These are phyloP conservation scores for Hyles vespertilio DNA, from an alignment of 1,140 invertebrate genomes.

Conservation along the genomic window DNA sequence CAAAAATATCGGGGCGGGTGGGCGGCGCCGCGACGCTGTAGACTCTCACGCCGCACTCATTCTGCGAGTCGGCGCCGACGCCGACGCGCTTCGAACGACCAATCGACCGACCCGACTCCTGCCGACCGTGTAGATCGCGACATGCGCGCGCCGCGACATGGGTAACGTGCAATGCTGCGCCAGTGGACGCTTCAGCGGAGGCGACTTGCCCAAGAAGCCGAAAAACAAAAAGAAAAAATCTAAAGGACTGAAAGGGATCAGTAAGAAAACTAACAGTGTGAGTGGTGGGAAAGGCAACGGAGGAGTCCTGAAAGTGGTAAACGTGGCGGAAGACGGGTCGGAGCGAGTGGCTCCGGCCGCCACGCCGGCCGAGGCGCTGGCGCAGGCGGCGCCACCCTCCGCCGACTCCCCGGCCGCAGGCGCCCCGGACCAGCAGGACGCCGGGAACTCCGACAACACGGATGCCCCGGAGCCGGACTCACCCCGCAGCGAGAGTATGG, in stretches of 20 bases:
- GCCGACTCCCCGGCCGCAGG: slow-evolving; percentile 13
- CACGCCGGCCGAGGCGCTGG: slow-evolving; percentile 23
- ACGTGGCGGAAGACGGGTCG: slow-evolving; percentile 50
- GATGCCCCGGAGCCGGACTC: slow-evolving; percentile 34
- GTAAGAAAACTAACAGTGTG: slow-evolving; percentile 51
- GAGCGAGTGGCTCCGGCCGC: slow-evolving; percentile 41
- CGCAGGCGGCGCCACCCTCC: slow-evolving; percentile 30
- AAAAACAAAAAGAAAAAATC: slow-evolving; percentile 54
- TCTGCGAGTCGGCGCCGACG: slow-evolving; percentile 68
- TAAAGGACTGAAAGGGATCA: slow-evolving; percentile 40
- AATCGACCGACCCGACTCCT: slow-evolving; percentile 63
- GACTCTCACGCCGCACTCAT: slow-evolving; percentile 50
- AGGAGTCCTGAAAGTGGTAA: slow-evolving; percentile 42
- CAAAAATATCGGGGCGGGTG: slow-evolving; percentile 64
- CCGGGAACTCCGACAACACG: slow-evolving; percentile 20
- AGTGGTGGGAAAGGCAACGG: slow-evolving; percentile 45
- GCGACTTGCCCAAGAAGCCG: slow-evolving; percentile 51
- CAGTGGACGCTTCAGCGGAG: slow-evolving; percentile 58
- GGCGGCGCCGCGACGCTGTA: slow-evolving; percentile 52
- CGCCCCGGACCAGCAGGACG: slow-evolving; percentile 8
- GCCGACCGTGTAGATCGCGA: slow-evolving; percentile 57
- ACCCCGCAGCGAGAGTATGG: slow-evolving; percentile 51
- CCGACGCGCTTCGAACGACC: slow-evolving; percentile 72
- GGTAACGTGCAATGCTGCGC: slow-evolving; percentile 75
- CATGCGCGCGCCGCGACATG: slow-evolving; percentile 69